Conservation (phyloP, 2,113 vertebrate species). For the Alligator sinensis region DNA sequence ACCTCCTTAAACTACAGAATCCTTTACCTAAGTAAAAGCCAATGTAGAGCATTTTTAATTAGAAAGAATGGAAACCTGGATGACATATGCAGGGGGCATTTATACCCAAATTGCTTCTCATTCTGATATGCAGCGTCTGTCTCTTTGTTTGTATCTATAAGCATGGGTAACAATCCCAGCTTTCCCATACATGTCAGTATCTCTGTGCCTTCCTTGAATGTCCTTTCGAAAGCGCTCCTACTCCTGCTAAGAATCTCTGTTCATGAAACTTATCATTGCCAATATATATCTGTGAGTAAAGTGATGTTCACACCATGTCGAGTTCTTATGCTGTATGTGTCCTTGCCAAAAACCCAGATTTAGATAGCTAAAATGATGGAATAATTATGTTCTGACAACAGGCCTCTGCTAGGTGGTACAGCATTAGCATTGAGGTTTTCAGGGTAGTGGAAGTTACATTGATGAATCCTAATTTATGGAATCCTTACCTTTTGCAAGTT, state of each 20-base stretch:
- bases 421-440: too few species aligned
- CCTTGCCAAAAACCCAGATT: not conserved
- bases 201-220: not conserved
- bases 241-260: not conserved
- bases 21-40: not conserved
- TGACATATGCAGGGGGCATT: not conserved
- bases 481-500: too few species aligned
- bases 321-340: not conserved
- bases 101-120: not conserved
- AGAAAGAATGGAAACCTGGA: not conserved
- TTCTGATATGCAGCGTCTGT: not conserved
- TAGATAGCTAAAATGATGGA: not conserved
- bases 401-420: too few species aligned
- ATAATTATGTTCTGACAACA: too few species aligned
- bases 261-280: not conserved
- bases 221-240: not conserved
- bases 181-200: rapidly evolving
- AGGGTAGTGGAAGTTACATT: too few species aligned
- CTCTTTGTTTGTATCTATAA: not conserved
- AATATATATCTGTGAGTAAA: not conserved
- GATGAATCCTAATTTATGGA: too few species aligned
- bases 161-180: rapidly evolving
- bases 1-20: not conserved
- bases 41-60: not conserved
- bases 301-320: not conserved